phyloP scores from a whole-genome alignment of 2,113 vertebrate species.

The Corythoichthys intestinalis region DNA sequence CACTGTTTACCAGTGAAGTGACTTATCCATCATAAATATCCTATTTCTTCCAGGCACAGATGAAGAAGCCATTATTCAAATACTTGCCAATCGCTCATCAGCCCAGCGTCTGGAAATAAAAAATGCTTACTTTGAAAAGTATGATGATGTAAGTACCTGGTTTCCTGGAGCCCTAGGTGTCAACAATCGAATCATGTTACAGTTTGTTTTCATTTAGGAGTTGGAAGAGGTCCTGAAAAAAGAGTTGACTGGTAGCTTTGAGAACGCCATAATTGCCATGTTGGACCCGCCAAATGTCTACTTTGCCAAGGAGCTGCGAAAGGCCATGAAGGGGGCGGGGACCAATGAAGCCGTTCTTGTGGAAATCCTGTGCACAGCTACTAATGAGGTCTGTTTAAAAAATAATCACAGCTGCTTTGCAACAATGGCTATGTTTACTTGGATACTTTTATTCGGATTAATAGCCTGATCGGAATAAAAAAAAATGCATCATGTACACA shows the following conservation, averaged over 20 bases:
- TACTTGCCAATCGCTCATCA: conserved; percentile 71
- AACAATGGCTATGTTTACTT: neutral
- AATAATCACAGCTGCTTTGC: neutral
- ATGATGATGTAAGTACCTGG: conserved; percentile 69
- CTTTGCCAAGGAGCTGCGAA: conserved; percentile 78
- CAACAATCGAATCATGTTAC: neutral
- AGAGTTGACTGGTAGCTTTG: conserved; percentile 86
- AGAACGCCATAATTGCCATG: conserved; percentile 82
- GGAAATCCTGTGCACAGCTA: conserved; percentile 85
- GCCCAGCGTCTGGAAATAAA: conserved; percentile 74
- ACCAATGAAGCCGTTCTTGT: conserved; percentile 84
- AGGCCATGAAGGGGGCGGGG: conserved; percentile 87
- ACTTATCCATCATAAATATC: neutral
- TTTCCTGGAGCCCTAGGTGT: neutral
- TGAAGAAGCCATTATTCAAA: conserved; percentile 72
- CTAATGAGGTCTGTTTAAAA: conserved; percentile 69
- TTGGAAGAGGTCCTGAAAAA: conserved; percentile 83
- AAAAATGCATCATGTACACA: no score
- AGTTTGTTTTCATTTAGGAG: conserved; percentile 70
- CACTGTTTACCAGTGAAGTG: neutral
- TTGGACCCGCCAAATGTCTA: conserved; percentile 80
- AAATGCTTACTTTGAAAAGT: conserved; percentile 77
- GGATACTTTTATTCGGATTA: no score
- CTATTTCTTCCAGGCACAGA: conserved; percentile 64
- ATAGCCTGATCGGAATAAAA: no score